Evolutionary conservation across 2,888 invertebrate genomes (phyloP).

Genomic region (Chaetogeoica ovagalla): DNA sequence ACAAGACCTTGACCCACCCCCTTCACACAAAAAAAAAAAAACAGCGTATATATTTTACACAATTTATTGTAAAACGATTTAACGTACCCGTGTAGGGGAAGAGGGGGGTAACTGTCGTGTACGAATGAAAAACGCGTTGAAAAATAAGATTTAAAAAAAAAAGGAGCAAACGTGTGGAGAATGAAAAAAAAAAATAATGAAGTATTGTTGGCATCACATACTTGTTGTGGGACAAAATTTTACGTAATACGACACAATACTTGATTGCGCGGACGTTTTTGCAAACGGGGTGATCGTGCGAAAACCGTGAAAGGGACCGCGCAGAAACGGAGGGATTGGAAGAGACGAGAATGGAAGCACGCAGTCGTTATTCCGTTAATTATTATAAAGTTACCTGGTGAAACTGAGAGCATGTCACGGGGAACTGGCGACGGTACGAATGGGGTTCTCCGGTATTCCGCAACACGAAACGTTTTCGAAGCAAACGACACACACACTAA

Average conservation of each 20-base stretch:
- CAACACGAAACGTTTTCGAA: background rate
- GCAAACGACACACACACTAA: background rate
- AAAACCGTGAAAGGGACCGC: background rate
- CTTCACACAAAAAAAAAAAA: too few relatives aligned
- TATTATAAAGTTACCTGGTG: constrained; percentile 22
- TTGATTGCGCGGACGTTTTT: constrained; percentile 31
- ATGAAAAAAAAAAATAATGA: background rate
- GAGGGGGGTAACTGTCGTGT: too few relatives aligned
- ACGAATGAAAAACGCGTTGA: too few relatives aligned
- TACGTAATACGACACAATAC: constrained; percentile 50
- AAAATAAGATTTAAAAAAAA: background rate
- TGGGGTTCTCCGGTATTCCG: background rate
- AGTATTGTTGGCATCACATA: constrained; percentile 50
- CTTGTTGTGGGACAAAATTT: constrained; percentile 35
- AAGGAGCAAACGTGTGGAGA: background rate
- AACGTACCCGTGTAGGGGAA: too few relatives aligned
- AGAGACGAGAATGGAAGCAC: too few relatives aligned
- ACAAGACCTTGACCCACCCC: constrained; percentile 4
- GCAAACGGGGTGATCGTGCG: too few relatives aligned
- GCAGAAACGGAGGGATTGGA: background rate
- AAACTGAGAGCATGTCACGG: constrained; percentile 40
- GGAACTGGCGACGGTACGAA: background rate
- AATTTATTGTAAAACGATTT: background rate
- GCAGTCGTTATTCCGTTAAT: background rate
- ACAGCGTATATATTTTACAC: background rate